Percentiles rank a stretch among this genome's conserved stretches.
Evolutionary conservation across 1,140 invertebrate species (phyloP).

Genomic region (Solen grandis): DNA sequence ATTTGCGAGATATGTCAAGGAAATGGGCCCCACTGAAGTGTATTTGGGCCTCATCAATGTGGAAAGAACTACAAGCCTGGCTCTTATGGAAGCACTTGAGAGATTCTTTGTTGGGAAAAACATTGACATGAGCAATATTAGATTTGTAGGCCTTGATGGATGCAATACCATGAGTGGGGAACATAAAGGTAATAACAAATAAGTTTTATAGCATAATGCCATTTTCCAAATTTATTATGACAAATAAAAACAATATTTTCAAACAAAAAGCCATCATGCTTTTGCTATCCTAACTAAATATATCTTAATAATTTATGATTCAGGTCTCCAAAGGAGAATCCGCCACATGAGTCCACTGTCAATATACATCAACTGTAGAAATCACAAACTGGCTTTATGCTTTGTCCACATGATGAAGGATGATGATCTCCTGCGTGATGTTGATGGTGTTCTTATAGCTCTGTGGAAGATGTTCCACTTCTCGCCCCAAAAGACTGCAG

Average conservation of each 20-base stretch:
- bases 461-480: slow-evolving; percentile 10
- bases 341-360: slow-evolving; percentile 1
- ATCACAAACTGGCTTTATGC: background rate
- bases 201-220: no score
- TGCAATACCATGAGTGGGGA: slow-evolving; percentile 6
- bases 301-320: background rate
- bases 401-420: slow-evolving; percentile 12
- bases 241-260: no score
- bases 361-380: slow-evolving; percentile 8
- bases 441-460: background rate
- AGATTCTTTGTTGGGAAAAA: background rate
- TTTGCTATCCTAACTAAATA: no score
- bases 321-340: slow-evolving; percentile 6
- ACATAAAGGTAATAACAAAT: background rate
- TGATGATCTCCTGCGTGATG: background rate
- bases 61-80: background rate
- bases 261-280: no score
- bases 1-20: slow-evolving; percentile 7
- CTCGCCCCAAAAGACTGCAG: background rate
- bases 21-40: background rate
- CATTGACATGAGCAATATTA: no score
- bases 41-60: slow-evolving; percentile 6
- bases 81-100: slow-evolving; percentile 3
- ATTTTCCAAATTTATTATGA: no score
- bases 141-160: slow-evolving; percentile 3